Percentiles rank a stretch among this genome's conserved stretches.
Evolutionary conservation across 2,888 invertebrate species (phyloP).

Genomic region (Sabatieria punctata): DNA sequence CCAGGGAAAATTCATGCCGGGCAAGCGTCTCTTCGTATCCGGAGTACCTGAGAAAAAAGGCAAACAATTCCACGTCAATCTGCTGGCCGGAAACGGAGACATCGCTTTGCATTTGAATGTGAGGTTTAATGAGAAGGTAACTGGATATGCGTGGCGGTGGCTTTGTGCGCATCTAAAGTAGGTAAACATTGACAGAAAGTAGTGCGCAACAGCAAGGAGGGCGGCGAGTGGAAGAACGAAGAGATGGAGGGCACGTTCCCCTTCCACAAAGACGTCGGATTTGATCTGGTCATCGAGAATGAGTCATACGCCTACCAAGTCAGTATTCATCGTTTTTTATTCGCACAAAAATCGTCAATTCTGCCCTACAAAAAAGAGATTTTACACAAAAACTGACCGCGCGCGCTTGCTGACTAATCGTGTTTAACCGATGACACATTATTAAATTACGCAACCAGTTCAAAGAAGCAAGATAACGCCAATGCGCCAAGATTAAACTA

Average conservation of each 20-base stretch:
- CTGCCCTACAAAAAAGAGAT: no score
- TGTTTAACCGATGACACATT: no score
- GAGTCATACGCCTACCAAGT: neutral
- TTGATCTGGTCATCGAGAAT: constrained; percentile 2
- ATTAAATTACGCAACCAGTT: no score
- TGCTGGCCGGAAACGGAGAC: neutral
- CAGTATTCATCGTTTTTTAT: no score
- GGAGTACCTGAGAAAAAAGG: neutral
- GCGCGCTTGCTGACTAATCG: no score
- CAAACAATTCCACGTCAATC: neutral
- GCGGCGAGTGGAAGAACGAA: constrained; percentile 1
- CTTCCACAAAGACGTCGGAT: neutral
- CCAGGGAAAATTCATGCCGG: neutral
- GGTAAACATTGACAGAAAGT: neutral
- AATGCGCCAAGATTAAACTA: no score
- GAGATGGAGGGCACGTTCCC: constrained; percentile 1
- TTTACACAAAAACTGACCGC: no score
- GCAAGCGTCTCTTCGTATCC: neutral
- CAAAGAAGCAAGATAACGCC: no score
- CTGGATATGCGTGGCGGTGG: no score
- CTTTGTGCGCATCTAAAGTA: no score
- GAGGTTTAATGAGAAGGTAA: neutral
- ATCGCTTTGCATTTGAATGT: neutral
- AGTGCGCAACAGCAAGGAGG: neutral
- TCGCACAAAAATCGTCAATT: no score